Base-by-base conservation (phyloP, 2,797 vertebrate genomes). In the Cryptoprocta ferox region DNA sequence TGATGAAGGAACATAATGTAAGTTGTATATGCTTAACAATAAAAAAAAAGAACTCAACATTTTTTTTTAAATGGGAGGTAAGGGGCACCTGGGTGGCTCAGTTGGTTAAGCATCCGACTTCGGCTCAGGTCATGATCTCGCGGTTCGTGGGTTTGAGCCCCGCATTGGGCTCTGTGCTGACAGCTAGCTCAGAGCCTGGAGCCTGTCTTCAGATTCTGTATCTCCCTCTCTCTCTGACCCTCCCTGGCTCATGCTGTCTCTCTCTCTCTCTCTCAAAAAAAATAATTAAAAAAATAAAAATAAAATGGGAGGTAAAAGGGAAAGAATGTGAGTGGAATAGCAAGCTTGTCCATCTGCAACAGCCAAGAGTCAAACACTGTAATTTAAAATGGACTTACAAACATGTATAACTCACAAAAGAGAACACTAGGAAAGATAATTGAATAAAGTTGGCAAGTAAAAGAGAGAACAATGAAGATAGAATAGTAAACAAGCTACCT, bases 301-400 rank as follows among this genome's bases (percentile, higher is more conserved):
- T n/a, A n/a, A 81, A 87, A 66, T 42, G 18, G 14, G 15, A 73
- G 16, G 5, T 32, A 70, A 79, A 39, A 80, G 30, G 39, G 16
- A 92, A 82, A 50, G n/a, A 59, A 68, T 70, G 3, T 37, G 63
- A 71, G 14, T 53, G 30, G 35, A 92, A 56, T 18, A 53, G 28
- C 18, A 65, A 75, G 7, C 18, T 37, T 10, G 79, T 63, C 56
- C 14, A 12, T 76, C 42, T 83, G 5, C 70, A 96, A 78, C n/a
- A 42, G 61, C 11, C 61, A 35, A 66, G 76, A 88, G 50, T 53
- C 30, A 88, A 87, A 45, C 76, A 11, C 42, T 78, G 26, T 68
- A 39, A 88, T 78, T 88, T 83, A 78, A 68, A 96, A 88, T 19
- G 42, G 42, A 91, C 30, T 59, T 79, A 48, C 21, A 53, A 95